phyloP scores from a whole-genome alignment of 2,888 invertebrate species.

The Tipula vernalis region DNA sequence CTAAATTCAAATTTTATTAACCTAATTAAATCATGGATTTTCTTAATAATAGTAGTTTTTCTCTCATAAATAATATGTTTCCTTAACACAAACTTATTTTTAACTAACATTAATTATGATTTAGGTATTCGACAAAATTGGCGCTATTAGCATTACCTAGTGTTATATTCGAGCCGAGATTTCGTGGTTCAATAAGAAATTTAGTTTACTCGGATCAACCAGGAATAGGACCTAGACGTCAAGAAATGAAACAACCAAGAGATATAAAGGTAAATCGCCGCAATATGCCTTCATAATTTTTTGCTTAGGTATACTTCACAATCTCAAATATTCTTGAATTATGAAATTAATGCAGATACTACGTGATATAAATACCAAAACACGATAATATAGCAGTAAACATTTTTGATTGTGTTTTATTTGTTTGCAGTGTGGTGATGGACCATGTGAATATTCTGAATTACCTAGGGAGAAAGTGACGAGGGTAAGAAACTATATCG shows the following conservation, averaged over 20 bases:
- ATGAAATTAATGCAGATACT: not conserved
- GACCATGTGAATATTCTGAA: conserved; percentile 34
- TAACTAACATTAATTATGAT: conserved; percentile 15
- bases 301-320: no score
- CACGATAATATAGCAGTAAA: not conserved
- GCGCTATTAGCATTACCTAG: conserved; percentile 76
- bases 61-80: no score
- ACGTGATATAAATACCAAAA: not conserved
- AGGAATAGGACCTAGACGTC: conserved; percentile 61
- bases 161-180: conserved; percentile 86
- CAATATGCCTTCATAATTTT: not conserved
- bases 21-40: no score
- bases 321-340: no score
- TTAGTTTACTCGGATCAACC: conserved; percentile 79
- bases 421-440: conserved; percentile 29
- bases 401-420: not conserved
- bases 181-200: conserved; percentile 82
- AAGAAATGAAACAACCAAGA: conserved; percentile 70
- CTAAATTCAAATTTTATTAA: no score
- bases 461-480: conserved; percentile 33
- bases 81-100: no score
- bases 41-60: no score
- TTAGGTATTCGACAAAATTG: conserved; percentile 69
- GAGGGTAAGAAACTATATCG: conserved; percentile 25
- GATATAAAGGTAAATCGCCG: conserved; percentile 55